phyloP scores from a whole-genome alignment of 2,797 vertebrate genomes.

The Arctocebus calabarensis region DNA sequence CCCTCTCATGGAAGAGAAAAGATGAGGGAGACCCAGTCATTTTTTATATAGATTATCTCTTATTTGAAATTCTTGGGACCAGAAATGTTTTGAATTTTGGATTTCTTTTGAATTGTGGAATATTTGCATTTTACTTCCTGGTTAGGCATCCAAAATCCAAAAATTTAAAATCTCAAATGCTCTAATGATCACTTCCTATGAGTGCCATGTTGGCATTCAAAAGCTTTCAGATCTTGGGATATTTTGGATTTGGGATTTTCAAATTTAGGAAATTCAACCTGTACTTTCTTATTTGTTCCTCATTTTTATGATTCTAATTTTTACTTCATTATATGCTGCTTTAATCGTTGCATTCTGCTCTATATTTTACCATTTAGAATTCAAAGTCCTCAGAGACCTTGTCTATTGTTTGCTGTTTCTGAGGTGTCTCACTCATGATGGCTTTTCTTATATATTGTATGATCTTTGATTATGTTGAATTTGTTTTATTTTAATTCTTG shows the following conservation, averaged over 20 bases:
- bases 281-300: not conserved
- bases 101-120: not conserved
- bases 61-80: not conserved
- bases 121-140: not conserved
- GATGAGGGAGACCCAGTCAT: not conserved
- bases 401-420: not conserved
- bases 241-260: not conserved
- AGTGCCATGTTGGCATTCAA: not conserved
- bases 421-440: not conserved
- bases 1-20: too few relatives aligned
- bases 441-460: not conserved
- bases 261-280: not conserved
- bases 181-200: not conserved
- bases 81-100: not conserved
- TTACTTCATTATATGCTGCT: not conserved
- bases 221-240: not conserved
- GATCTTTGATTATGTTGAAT: not conserved
- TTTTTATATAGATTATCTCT: not conserved
- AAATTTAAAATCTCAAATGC: not conserved
- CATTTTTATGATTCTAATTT: not conserved
- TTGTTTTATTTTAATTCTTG: slow-evolving; percentile 36
- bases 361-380: not conserved
- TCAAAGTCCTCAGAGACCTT: not conserved
- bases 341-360: not conserved
- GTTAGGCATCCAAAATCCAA: not conserved